phyloP scores from a whole-genome alignment of 1,140 invertebrate species.

The Ceratitis capitata region DNA sequence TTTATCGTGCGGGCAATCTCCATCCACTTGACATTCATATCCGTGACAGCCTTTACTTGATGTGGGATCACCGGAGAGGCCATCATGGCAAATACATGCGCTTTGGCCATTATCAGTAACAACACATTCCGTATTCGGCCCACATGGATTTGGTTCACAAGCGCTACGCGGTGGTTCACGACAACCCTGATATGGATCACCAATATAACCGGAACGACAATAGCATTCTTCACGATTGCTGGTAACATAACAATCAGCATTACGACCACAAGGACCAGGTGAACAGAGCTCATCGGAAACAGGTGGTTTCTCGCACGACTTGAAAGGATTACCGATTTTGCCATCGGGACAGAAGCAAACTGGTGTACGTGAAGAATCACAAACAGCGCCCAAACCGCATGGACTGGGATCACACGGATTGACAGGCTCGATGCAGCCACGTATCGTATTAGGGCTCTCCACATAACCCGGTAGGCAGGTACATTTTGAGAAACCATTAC shows the following conservation, averaged over 20 bases:
- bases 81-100: conserved; percentile 78
- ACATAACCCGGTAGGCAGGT: conserved; percentile 84
- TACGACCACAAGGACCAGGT: conserved; percentile 80
- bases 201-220: conserved; percentile 77
- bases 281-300: conserved; percentile 73
- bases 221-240: conserved; percentile 80
- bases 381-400: conserved; percentile 81
- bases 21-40: conserved; percentile 80
- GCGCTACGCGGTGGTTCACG: conserved; percentile 71
- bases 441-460: conserved; percentile 86
- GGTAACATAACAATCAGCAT: conserved; percentile 81
- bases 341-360: conserved; percentile 82
- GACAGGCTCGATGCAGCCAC: conserved; percentile 79
- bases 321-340: conserved; percentile 81
- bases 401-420: conserved; percentile 85
- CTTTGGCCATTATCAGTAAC: conserved; percentile 74
- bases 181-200: conserved; percentile 81
- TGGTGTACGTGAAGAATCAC: conserved; percentile 79
- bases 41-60: conserved; percentile 76
- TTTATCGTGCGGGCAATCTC: conserved; percentile 75
- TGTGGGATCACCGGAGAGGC: conserved; percentile 81
- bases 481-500: conserved; percentile 88
- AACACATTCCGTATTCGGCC: conserved; percentile 77
- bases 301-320: conserved; percentile 72
- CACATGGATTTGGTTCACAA: conserved; percentile 82